Percentiles rank a stretch among this genome's conserved stretches.
Conservation (phyloP, 2,888 invertebrate species). For the Tetragonula carbonaria region DNA sequence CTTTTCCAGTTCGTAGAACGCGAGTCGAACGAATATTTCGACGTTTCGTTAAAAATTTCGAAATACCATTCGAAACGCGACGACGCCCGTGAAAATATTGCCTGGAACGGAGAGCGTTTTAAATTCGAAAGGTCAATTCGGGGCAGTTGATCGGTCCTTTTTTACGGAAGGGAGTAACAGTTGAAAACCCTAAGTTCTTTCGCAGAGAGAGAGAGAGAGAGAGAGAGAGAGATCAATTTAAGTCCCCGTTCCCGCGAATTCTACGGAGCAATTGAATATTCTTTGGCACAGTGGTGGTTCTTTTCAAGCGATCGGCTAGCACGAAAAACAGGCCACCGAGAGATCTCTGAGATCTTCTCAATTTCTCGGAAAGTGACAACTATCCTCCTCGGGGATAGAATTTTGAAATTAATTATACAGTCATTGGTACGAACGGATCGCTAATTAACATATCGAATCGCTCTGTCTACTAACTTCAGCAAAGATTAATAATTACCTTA, state of each 20-base stretch:
- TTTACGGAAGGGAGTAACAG: background rate
- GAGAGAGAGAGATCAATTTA: conserved; percentile 5
- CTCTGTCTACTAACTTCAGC: background rate
- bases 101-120: background rate
- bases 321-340: background rate
- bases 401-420: conserved; percentile 7
- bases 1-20: too few relatives aligned
- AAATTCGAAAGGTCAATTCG: background rate
- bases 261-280: conserved; percentile 6
- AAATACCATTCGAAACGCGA: background rate
- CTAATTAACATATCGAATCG: background rate
- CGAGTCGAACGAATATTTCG: background rate
- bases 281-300: background rate
- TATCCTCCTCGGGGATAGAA: background rate
- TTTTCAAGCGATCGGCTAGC: background rate
- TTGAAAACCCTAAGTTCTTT: background rate
- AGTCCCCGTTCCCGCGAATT: background rate
- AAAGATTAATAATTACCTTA: background rate
- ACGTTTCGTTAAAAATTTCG: background rate
- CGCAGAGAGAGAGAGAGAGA: background rate
- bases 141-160: background rate
- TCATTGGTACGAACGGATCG: background rate
- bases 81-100: too few relatives aligned
- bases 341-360: background rate
- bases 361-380: background rate